A percentile compares a stretch with the other conserved stretches of the same genome.
These are phyloP conservation scores for Eupsittula cactorum DNA, from an alignment of 2,113 vertebrate species.

Conservation along the genomic window DNA sequence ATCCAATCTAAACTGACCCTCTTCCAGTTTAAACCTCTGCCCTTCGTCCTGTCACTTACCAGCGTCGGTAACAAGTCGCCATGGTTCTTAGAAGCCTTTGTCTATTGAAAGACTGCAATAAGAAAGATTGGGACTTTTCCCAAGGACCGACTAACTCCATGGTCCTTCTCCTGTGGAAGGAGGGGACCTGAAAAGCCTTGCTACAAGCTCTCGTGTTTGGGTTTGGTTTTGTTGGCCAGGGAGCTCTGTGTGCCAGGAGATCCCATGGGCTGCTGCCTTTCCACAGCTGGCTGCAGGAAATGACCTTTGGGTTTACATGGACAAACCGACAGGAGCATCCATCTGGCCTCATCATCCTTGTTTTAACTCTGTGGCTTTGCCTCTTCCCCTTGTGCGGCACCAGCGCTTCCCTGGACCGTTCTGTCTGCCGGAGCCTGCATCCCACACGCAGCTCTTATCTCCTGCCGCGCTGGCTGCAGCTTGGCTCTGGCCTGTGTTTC, in stretches of 20 bases:
- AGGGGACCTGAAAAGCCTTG: background rate
- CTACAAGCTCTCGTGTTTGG: background rate
- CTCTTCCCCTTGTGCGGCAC: background rate
- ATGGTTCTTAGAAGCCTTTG: background rate
- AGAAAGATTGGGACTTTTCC: background rate
- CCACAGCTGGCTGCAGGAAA: background rate
- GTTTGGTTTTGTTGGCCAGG: background rate
- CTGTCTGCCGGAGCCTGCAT: background rate
- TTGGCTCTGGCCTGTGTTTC: constrained; percentile 15
- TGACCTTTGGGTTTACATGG: background rate
- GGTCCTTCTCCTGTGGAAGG: background rate
- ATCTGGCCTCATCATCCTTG: background rate
- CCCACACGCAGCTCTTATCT: accelerated
- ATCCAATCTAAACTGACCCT: background rate
- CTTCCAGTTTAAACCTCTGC: background rate
- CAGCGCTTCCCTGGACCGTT: background rate
- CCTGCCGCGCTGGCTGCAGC: background rate
- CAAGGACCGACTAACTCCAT: too few species aligned
- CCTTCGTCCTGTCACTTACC: background rate
- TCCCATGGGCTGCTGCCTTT: background rate
- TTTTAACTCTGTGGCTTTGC: background rate
- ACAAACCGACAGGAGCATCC: background rate
- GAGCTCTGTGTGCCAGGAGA: background rate
- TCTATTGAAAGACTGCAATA: background rate
- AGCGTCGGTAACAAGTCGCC: background rate